These are phyloP conservation scores for Hemiscyllium ocellatum DNA, from an alignment of 2,113 vertebrate genomes.

Conservation along the genomic window DNA sequence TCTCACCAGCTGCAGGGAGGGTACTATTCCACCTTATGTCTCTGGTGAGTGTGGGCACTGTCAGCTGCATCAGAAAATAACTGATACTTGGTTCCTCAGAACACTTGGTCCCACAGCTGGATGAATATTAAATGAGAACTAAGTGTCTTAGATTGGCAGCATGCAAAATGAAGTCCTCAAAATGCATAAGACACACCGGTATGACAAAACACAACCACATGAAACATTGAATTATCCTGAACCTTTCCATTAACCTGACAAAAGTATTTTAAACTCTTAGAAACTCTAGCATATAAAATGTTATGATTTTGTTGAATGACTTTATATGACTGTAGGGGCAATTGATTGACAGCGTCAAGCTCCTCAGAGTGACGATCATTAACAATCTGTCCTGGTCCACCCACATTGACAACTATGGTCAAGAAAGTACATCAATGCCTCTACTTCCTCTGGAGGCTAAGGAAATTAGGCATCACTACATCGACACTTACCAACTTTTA, in stretches of 20 bases:
- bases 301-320: background rate
- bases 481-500: no score
- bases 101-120: background rate
- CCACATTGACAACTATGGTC: no score
- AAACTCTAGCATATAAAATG: background rate
- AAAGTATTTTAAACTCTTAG: background rate
- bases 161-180: background rate
- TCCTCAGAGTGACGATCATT: no score
- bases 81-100: background rate
- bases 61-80: background rate
- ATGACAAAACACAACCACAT: background rate
- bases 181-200: background rate
- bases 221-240: background rate
- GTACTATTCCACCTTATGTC: no score
- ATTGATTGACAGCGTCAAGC: no score
- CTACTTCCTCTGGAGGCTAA: no score
- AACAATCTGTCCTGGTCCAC: no score
- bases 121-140: background rate
- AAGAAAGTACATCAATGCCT: no score
- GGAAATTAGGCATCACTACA: no score
- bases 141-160: background rate
- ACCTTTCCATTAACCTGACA: background rate
- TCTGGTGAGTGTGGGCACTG: background rate
- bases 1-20: no score
- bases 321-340: background rate